Conservation (phyloP, 2,797 vertebrate genomes). For the Mormyrops attenuatus region DNA sequence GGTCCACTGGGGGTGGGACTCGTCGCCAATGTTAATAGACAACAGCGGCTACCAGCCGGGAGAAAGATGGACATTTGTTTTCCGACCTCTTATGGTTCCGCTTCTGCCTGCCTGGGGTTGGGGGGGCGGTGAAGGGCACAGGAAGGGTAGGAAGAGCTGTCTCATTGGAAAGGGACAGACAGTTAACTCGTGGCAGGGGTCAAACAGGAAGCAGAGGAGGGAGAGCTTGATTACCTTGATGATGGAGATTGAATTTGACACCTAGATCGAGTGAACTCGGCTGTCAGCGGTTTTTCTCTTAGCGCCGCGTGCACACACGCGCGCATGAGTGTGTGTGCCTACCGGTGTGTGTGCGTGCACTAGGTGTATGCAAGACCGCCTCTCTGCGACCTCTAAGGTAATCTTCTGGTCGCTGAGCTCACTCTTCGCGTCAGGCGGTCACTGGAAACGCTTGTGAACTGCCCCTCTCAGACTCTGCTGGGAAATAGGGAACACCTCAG, state of each 20-base stretch:
- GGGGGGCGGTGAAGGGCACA: not conserved
- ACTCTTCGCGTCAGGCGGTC: not conserved
- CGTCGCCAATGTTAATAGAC: not conserved
- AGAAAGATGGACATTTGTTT: not conserved
- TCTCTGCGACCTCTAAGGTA: constrained; percentile 23
- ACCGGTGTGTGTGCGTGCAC: not conserved
- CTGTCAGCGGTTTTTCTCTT: not conserved
- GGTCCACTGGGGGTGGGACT: not conserved
- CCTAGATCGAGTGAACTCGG: constrained; percentile 8
- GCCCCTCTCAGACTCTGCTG: constrained; percentile 23
- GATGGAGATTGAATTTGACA: constrained; percentile 22
- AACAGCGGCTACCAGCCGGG: not conserved
- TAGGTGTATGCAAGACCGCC: not conserved
- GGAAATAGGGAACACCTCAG: not conserved
- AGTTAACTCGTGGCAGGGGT: constrained; percentile 18
- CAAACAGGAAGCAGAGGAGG: constrained; percentile 6
- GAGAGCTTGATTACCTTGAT: constrained; percentile 22
- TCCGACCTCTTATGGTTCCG: not conserved
- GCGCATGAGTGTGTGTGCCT: not conserved
- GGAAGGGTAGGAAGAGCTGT: not conserved
- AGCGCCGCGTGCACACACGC: not conserved
- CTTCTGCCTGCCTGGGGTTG: not conserved
- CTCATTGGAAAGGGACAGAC: constrained; percentile 8
- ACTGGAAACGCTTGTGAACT: constrained; percentile 23
- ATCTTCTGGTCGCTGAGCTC: constrained; percentile 65